Evolutionary conservation across 2,113 vertebrate genomes (phyloP).

Genomic region (Seriola aureovittata): DNA sequence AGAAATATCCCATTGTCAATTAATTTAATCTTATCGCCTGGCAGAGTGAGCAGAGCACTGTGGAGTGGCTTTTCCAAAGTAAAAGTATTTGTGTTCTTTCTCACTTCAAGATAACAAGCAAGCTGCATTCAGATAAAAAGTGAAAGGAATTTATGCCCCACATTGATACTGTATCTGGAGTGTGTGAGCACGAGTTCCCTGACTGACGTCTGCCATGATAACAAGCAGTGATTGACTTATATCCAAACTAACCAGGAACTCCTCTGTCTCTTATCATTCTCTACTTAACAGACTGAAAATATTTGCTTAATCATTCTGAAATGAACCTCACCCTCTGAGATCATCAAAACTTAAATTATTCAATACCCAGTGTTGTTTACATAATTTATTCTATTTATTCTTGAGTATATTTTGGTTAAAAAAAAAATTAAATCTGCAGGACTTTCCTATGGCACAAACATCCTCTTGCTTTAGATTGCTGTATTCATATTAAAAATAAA

Average conservation of each 20-base stretch:
- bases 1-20: constrained; percentile 7
- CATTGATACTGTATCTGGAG: neutral
- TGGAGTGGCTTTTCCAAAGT: neutral
- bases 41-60: neutral
- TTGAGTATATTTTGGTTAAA: neutral
- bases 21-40: constrained; percentile 15
- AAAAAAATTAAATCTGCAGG: neutral
- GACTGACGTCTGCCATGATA: constrained; percentile 3
- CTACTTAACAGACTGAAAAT: neutral
- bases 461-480: neutral
- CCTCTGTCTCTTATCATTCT: neutral
- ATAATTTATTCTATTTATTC: neutral
- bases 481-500: neutral
- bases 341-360: neutral
- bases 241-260: constrained; percentile 4
- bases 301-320: constrained; percentile 13
- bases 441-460: neutral
- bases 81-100: neutral
- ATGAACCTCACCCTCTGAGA: neutral
- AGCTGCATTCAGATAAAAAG: constrained; percentile 9
- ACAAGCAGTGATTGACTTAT: neutral
- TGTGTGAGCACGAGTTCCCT: neutral
- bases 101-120: constrained; percentile 23
- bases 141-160: neutral
- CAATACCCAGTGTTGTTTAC: neutral